Evolutionary conservation across 1,140 invertebrate species (phyloP), one percentile per base, ranked within the genome.

Genomic region (Charaxes varanes): DNA sequence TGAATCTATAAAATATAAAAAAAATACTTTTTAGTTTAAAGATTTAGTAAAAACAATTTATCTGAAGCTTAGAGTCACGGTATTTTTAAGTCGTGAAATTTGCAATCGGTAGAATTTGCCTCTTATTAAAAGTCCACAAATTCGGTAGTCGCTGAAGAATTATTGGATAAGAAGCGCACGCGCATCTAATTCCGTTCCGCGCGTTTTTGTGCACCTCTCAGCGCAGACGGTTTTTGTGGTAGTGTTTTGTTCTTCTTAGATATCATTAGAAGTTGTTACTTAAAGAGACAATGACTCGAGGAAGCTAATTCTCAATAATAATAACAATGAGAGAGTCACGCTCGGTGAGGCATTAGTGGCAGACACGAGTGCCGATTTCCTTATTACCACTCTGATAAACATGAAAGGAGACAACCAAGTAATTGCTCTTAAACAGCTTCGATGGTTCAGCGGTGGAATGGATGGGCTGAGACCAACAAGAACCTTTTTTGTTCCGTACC

Each of bases 241-340:
- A 40, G 23, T 46, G 45, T 41, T 60, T 53, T 56, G 38, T 48
- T 66, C 42, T 27, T 55, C 37, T 44, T 55, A 69, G 41, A 42
- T 64, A 59, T 55, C 45, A 67, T 65, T 67, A 64, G 50, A 49
- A 45, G 27, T 56, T 55, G 50, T 53, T 53, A 53, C 48, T 52
- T 59, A 60, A 61, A 52, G 57, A 72, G 56, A 71, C 69, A 72
- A 69, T 58, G 53, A 55, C 43, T 68, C 46, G 47, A 68, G 69
- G 71, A 78, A 79, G 71, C 66, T 61, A 62, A 56, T 54, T 49
- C 50, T 54, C 41, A 64, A 68, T 74, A 63, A 74, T 66, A 77
- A 70, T 70, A 71, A 79, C 74, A 82, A 79, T 78, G 64, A 69
- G 51, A 50, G 35, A 64, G 73, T 72, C 58, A 74, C 65, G 73